Evolutionary conservation across 2,888 invertebrate genomes (phyloP).

Genomic region (Idaea aversata): DNA sequence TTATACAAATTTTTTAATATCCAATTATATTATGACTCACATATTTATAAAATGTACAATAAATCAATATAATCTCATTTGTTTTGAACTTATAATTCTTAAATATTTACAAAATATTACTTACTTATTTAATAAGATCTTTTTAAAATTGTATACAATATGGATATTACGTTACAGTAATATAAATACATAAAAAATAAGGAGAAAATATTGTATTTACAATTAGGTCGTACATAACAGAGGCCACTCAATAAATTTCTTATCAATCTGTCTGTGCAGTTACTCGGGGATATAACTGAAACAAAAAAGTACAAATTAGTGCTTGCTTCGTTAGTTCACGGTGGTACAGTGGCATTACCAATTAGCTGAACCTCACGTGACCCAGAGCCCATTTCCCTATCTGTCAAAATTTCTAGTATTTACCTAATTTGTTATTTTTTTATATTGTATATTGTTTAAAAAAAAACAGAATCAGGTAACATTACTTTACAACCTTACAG

Average conservation of each 20-base stretch:
- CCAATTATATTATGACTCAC: conserved; percentile 65
- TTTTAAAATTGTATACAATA: conserved; percentile 79
- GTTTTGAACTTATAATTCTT: conserved; percentile 68
- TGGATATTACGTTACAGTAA: conserved; percentile 70
- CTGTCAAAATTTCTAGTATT: too few relatives aligned
- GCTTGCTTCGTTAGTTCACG: too few relatives aligned
- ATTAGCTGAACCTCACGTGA: too few relatives aligned
- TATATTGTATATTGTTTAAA: too few relatives aligned
- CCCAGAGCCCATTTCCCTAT: too few relatives aligned
- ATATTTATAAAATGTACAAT: conserved; percentile 79
- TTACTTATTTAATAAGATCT: conserved; percentile 43
- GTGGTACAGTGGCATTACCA: too few relatives aligned
- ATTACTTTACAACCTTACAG: too few relatives aligned
- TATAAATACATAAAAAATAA: conserved; percentile 79
- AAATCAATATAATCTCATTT: conserved; percentile 74
- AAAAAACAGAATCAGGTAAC: too few relatives aligned
- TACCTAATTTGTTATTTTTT: too few relatives aligned
- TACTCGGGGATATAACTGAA: conserved; percentile 83
- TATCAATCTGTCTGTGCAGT: conserved; percentile 77
- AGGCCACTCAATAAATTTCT: conserved; percentile 40
- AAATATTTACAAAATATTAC: conserved; percentile 79
- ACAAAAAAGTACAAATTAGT: conserved; percentile 42
- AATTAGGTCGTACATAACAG: conserved; percentile 57
- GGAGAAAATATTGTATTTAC: conserved; percentile 72
- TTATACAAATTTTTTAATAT: conserved; percentile 70